These are phyloP conservation scores for Apteryx mantelli DNA, from an alignment of 2,113 vertebrate species.

Conservation along the genomic window DNA sequence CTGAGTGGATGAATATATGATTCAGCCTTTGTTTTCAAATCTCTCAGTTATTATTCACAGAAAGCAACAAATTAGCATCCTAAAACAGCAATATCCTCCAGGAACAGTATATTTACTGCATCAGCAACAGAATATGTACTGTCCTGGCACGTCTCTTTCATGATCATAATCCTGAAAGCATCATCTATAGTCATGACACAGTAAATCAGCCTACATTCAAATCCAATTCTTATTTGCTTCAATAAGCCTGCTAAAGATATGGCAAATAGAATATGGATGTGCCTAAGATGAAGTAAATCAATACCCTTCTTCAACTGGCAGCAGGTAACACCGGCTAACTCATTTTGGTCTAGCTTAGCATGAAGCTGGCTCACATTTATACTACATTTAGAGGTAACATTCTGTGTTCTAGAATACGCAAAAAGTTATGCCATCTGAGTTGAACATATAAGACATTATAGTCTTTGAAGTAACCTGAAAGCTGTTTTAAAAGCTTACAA, in stretches of 20 bases:
- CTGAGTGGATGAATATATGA: neutral
- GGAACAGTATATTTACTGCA: neutral
- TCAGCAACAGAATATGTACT: neutral
- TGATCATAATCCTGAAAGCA: fast-evolving
- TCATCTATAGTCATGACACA: neutral
- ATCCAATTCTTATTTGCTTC: neutral
- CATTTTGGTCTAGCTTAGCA: neutral
- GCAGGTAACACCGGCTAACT: neutral
- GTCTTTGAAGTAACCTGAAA: neutral
- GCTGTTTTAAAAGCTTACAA: neutral
- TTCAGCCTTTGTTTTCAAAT: neutral
- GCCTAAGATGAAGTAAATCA: neutral
- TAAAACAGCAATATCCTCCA: neutral
- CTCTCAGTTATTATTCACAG: neutral
- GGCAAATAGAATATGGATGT: neutral
- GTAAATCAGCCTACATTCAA: neutral
- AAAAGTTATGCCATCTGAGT: neutral
- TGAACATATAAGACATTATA: neutral
- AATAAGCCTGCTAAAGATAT: neutral
- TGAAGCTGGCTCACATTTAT: neutral
- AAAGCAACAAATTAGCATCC: neutral
- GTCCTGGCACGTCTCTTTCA: neutral
- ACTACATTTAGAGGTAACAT: neutral
- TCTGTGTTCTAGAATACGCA: neutral
- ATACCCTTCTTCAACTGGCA: neutral